These are phyloP conservation scores for Sebastes itinus DNA, from an alignment of 2,797 vertebrate genomes.

Conservation along the genomic window DNA sequence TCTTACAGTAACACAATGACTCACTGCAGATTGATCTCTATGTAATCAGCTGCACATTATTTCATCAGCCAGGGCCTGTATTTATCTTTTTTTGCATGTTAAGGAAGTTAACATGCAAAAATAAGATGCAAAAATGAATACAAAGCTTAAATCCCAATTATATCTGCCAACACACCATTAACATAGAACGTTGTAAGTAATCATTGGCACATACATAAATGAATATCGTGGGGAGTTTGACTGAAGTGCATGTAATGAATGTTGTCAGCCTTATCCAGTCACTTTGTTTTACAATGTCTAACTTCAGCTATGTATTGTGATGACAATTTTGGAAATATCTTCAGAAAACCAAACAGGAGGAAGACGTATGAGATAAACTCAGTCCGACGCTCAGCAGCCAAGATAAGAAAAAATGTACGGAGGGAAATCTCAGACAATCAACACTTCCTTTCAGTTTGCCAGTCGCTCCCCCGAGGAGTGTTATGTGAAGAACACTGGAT, in stretches of 20 bases:
- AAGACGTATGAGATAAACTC: neutral
- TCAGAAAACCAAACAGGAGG: neutral
- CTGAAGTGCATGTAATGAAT: too few species aligned
- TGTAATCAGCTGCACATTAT: neutral
- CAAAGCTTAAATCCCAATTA: too few species aligned
- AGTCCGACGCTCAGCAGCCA: neutral
- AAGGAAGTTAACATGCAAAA: too few species aligned
- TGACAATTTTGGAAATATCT: neutral
- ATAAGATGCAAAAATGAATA: too few species aligned
- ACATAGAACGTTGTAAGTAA: too few species aligned
- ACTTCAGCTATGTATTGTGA: neutral
- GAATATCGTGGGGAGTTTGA: too few species aligned
- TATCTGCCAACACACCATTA: too few species aligned
- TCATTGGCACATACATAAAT: too few species aligned
- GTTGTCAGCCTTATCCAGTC: too few species aligned
- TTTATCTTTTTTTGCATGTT: neutral
- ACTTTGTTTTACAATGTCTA: neutral
- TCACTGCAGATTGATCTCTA: neutral
- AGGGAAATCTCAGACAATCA: neutral
- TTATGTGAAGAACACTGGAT: neutral
- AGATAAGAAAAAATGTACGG: neutral
- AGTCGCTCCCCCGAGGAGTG: neutral
- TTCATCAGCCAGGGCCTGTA: neutral
- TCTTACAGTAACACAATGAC: neutral
- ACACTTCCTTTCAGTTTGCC: neutral